Evolutionary conservation across 2,797 vertebrate species (phyloP), one percentile per base, ranked within the genome.

Genomic region (Coendou prehensilis): DNA sequence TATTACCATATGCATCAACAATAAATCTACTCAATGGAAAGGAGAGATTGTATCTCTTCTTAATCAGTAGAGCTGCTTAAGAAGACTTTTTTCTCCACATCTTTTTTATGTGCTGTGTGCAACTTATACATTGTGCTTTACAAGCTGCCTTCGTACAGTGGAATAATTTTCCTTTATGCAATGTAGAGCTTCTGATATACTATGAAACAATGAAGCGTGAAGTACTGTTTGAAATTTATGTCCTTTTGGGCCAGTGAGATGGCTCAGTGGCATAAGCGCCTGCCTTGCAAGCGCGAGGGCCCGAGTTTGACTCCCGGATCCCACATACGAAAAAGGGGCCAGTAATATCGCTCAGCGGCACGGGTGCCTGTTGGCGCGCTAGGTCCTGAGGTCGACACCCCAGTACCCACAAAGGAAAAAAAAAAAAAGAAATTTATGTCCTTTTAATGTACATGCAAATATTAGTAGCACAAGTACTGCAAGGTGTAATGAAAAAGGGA

Each of bases 101-200:
- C 75, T 87, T 73, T 89, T 91, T 4, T 61, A 30, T 69, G 9
- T 80, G 78, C 15, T 61, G 81, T 92, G 3, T 87, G 13, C 63
- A 91, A 30, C 64, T 73, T 95, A 41, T 67, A 80, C 10, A 78
- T 4, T 93, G 15, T 14, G 88, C 52, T 89, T 97, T 83, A 83
- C 23, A 83, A 88, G 10, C 6, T 95, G 18, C 30, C 86, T 83
- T 91, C 84, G 30, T 89, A 47, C 1, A 80, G 20, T 80, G 6
- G 5, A 47, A 57, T 83, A 37, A 54, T 14, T 95, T 56, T 41
- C 9, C 1, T 59, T 87, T 76, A n/a, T 64, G 33, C 1, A 23
- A 10, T 57, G 18, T 18, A 86, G 22, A 78, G 5, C 0, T 87
- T 71, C 88, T 10, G 37, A 92, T 61, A 37, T 45, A 71, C 76